A percentile compares a stretch with the other conserved stretches of the same genome.
These are phyloP conservation scores for Vanacampus margaritifer DNA, from an alignment of 2,113 vertebrate species.

Conservation along the genomic window DNA sequence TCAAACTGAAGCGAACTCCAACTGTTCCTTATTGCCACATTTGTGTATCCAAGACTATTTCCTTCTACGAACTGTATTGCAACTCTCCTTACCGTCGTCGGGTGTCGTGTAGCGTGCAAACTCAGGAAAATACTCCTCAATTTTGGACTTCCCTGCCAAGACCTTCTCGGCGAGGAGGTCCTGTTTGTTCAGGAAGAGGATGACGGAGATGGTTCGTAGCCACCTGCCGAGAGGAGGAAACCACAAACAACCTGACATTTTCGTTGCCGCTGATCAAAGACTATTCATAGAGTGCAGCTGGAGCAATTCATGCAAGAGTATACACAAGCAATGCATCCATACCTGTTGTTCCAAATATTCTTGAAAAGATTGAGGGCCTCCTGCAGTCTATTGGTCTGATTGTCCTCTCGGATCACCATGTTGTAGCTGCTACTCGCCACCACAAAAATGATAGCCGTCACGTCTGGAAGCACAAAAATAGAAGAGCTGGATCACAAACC, in stretches of 20 bases:
- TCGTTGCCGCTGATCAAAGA: neutral
- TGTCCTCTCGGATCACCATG: constrained; percentile 99
- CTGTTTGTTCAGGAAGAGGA: constrained; percentile 99
- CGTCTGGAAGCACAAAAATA: constrained; percentile 70
- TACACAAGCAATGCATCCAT: neutral
- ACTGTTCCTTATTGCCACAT: neutral
- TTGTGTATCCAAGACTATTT: neutral
- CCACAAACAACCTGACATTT: constrained; percentile 15
- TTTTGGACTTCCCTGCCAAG: constrained; percentile 96
- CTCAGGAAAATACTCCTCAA: constrained; percentile 98
- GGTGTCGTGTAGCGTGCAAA: constrained; percentile 98
- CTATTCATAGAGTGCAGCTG: neutral
- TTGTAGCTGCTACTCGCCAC: constrained; percentile 99
- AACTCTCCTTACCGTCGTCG: constrained; percentile 83
- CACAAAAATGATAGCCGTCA: constrained; percentile 99
- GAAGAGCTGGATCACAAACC: constrained; percentile 16
- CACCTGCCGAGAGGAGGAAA: constrained; percentile 74
- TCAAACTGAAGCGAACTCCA: neutral
- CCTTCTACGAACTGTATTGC: neutral
- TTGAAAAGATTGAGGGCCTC: constrained; percentile 99
- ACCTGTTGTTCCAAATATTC: constrained; percentile 99
- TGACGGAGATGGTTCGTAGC: constrained; percentile 99
- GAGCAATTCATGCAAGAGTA: neutral
- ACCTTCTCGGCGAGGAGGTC: constrained; percentile 98
- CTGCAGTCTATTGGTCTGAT: constrained; percentile 98